Evolutionary conservation across 2,113 vertebrate species (phyloP), one percentile per base, ranked within the genome.

Genomic region (Marmota monax): DNA sequence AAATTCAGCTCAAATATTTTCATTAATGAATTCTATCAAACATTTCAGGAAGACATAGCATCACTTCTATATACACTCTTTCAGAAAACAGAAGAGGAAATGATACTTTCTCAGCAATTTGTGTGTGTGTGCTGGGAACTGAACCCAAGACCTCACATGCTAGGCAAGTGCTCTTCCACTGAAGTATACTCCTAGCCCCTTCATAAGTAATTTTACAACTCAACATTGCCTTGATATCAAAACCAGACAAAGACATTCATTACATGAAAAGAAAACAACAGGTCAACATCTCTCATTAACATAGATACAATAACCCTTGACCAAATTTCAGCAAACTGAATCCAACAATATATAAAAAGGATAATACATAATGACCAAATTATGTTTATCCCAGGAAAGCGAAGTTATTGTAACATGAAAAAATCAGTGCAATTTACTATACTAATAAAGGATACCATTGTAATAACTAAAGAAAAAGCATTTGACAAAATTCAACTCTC

Each of bases 121-220:
- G 23, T 58, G 17, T 58, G 23, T 25, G 58, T 25, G 61, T 63
- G 8, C 23, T 63, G 61, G 23, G 23, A 9, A 63, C 22, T 3
- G 23, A 63, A 9, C 61, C 23, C 23, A 63, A 9, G 61, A 63
- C 23, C 23, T 63, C 61, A 63, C 23, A 63, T 63, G 23, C 23
- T 63, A 63, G 61, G 23, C 61, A 63, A 63, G 23, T 63, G 18
- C 23, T 63, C 61, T 63, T 27, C 23, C 61, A 63, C 61, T 63
- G 61, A 63, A 63, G 22, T 63, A 63, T 11, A 63, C 23, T 63
- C 23, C 61, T 11, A 27, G 23, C 61, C 61, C 61, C 61, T 9
- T 63, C 23, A 11, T 63, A 97, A 92, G 86, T 88, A 82, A 95
- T 88, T 95, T 97, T 90, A 85, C 73, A 78, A 90, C 93, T 65